A percentile compares a stretch with the other conserved stretches of the same genome.
These are phyloP conservation scores for Acipenser oxyrinchus DNA, from an alignment of 2,797 vertebrate genomes.

Conservation along the genomic window DNA sequence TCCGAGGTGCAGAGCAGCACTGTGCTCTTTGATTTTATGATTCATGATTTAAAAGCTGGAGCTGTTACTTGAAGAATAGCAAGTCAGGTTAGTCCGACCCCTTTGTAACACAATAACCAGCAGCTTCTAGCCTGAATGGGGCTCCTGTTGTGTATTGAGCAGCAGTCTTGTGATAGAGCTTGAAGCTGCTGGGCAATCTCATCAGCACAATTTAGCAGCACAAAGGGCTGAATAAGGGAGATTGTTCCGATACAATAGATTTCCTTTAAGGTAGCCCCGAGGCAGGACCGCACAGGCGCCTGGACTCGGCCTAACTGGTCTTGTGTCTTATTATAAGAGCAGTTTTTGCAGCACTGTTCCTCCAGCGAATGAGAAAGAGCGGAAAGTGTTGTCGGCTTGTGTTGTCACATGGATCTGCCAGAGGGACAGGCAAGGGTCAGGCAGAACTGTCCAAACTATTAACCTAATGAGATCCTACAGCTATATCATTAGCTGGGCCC, in stretches of 20 bases:
- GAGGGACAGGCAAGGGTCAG: slow-evolving; percentile 1
- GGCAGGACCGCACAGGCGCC: slow-evolving; percentile 36
- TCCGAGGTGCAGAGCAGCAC: too few relatives aligned
- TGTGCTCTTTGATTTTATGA: too few relatives aligned
- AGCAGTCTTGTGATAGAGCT: slow-evolving; percentile 27
- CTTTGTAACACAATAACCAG: too few relatives aligned
- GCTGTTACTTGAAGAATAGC: too few relatives aligned
- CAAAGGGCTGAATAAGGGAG: slow-evolving; percentile 54
- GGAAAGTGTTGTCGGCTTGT: slow-evolving; percentile 12
- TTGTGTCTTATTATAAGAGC: slow-evolving; percentile 13
- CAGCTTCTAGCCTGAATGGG: background rate
- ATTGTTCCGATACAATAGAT: slow-evolving; percentile 56
- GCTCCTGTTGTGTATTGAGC: slow-evolving; percentile 28
- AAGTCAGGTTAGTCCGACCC: too few relatives aligned
- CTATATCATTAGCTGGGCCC: background rate
- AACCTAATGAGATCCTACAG: slow-evolving; percentile 4
- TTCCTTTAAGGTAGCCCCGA: slow-evolving; percentile 32
- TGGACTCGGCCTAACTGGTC: slow-evolving; percentile 20
- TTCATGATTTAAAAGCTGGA: too few relatives aligned
- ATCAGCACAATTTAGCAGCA: slow-evolving; percentile 63
- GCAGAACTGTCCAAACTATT: slow-evolving; percentile 12
- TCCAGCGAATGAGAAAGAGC: background rate
- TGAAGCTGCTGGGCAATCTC: slow-evolving; percentile 47
- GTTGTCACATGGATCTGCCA: slow-evolving; percentile 14
- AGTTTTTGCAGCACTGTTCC: background rate